Percentiles rank a stretch among this genome's conserved stretches.
These are phyloP conservation scores for Xenops minutus DNA, from an alignment of 2,797 vertebrate genomes.

Conservation along the genomic window DNA sequence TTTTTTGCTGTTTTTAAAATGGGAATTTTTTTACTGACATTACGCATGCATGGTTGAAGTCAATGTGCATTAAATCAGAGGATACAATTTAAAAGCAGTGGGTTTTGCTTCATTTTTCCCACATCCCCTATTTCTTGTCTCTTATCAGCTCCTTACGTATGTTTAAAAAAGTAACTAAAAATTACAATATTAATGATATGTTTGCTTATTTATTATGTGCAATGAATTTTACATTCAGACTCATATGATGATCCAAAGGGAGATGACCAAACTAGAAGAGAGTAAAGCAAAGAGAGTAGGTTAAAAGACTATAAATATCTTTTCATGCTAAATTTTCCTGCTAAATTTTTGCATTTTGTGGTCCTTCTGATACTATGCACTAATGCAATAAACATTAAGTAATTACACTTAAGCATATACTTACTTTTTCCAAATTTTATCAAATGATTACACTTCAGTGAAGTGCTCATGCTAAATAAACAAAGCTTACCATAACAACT, in stretches of 20 bases:
- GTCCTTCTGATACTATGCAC: neutral
- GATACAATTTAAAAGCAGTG: constrained; percentile 10
- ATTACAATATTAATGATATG: constrained; percentile 54
- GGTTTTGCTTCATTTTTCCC: neutral
- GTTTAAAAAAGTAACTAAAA: constrained; percentile 29
- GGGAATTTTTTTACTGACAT: neutral
- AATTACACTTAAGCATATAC: constrained; percentile 47
- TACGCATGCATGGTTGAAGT: neutral
- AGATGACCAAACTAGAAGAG: constrained; percentile 18
- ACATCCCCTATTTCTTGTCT: neutral
- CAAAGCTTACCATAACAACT: constrained; percentile 57
- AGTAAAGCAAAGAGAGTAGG: neutral
- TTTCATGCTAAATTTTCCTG: neutral
- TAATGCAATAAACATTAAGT: constrained; percentile 14
- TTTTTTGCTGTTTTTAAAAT: neutral
- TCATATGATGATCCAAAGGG: neutral
- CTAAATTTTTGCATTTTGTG: neutral
- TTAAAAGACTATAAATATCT: neutral
- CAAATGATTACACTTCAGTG: constrained; percentile 49
- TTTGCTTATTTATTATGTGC: constrained; percentile 49
- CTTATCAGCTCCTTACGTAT: constrained; percentile 1
- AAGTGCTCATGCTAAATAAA: constrained; percentile 57
- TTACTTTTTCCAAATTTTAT: constrained; percentile 49
- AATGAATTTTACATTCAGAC: constrained; percentile 41
- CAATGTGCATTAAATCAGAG: neutral